A percentile compares a stretch with the other conserved stretches of the same genome.
Evolutionary conservation across 2,797 vertebrate species (phyloP).

Genomic region (Darevskia mixta): DNA sequence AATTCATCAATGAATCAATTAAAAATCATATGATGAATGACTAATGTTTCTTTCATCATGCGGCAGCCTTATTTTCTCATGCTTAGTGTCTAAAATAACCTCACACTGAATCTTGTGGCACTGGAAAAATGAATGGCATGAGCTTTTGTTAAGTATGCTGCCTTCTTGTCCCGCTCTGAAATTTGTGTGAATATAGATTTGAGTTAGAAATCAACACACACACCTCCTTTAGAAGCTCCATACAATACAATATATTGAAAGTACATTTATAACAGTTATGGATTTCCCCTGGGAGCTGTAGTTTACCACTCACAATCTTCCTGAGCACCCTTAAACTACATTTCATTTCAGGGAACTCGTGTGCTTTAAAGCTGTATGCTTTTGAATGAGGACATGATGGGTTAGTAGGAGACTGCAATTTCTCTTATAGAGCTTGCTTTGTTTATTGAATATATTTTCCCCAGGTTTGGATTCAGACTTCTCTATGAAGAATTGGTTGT

Average conservation of each 20-base stretch:
- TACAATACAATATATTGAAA: too few species aligned
- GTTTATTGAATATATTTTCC: too few species aligned
- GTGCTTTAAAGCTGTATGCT: neutral
- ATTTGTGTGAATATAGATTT: neutral
- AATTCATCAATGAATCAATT: neutral
- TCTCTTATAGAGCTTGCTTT: too few species aligned
- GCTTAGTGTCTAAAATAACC: neutral
- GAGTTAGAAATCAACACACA: neutral
- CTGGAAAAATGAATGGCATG: neutral
- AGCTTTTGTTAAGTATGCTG: neutral
- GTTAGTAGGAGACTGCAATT: too few species aligned
- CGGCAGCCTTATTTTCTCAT: neutral
- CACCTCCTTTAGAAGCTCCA: neutral
- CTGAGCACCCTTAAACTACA: too few species aligned
- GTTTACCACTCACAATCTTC: too few species aligned
- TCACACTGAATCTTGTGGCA: neutral
- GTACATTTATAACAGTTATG: too few species aligned
- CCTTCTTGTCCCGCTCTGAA: neutral
- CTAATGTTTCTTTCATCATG: neutral
- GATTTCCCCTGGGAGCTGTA: too few species aligned
- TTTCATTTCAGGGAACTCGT: neutral
- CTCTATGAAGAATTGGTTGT: too few species aligned
- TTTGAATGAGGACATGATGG: too few species aligned
- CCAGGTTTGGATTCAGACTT: too few species aligned
- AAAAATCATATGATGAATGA: neutral